A percentile compares a stretch with the other conserved stretches of the same genome.
Conservation (phyloP, 2,888 invertebrate genomes). For the Exephanes ischioxanthus region DNA sequence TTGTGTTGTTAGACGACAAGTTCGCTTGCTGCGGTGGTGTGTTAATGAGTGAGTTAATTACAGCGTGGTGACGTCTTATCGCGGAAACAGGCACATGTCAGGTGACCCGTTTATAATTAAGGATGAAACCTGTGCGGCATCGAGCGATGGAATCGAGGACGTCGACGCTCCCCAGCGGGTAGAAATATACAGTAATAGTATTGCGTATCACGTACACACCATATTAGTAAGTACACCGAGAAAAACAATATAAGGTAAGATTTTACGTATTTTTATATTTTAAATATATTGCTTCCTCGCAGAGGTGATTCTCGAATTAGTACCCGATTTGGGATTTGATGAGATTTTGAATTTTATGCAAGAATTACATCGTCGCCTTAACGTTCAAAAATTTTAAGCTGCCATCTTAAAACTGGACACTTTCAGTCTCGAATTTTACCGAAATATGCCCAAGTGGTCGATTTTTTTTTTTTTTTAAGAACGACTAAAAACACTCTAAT, state of each 20-base stretch:
- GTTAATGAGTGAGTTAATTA: conserved; percentile 60
- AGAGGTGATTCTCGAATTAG: too few relatives aligned
- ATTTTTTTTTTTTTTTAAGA: background rate
- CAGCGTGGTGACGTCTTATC: conserved; percentile 50
- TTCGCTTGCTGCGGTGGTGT: conserved; percentile 16
- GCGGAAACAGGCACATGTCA: conserved; percentile 36
- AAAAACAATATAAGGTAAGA: background rate
- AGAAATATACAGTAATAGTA: conserved; percentile 1
- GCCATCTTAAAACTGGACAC: background rate
- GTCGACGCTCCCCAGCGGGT: conserved; percentile 3
- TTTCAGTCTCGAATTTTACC: background rate
- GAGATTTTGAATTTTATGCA: too few relatives aligned
- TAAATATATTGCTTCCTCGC: background rate
- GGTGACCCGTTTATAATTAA: conserved; percentile 56
- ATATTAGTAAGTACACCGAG: background rate
- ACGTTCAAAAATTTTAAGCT: too few relatives aligned
- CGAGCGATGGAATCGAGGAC: conserved; percentile 17
- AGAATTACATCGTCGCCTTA: too few relatives aligned
- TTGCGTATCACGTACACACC: background rate
- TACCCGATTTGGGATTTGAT: too few relatives aligned
- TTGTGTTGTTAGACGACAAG: background rate
- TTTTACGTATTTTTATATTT: background rate
- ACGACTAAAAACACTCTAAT: too few relatives aligned
- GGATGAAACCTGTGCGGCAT: conserved; percentile 35
- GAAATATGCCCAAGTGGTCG: background rate